Percentiles rank a stretch among this genome's conserved stretches.
Conservation (phyloP, 2,888 invertebrate genomes). For the Xestia xanthographa region DNA sequence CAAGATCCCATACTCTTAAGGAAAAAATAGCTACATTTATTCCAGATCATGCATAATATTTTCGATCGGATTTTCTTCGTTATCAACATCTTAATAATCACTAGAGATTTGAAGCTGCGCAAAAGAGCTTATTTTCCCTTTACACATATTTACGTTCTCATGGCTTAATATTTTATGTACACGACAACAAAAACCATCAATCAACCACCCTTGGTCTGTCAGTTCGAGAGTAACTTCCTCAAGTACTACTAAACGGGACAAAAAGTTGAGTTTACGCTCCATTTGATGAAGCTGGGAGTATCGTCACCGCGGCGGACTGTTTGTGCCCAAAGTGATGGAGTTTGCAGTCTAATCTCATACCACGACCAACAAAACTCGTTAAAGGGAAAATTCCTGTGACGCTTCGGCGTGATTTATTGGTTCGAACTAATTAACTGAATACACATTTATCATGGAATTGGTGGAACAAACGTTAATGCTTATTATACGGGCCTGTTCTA, state of each 20-base stretch:
- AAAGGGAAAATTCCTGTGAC: constrained; percentile 56
- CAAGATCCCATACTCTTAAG: constrained; percentile 1
- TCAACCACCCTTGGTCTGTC: constrained; percentile 60
- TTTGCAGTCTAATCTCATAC: constrained; percentile 53
- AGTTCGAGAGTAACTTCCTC: constrained; percentile 60
- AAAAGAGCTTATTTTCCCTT: constrained; percentile 4
- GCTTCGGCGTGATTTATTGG: constrained; percentile 53
- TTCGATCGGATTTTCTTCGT: constrained; percentile 5
- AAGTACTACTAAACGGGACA: constrained; percentile 57
- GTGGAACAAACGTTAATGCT: constrained; percentile 7
- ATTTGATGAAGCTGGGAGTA: constrained; percentile 54
- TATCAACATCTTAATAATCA: constrained; percentile 15
- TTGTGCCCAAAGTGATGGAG: constrained; percentile 56
- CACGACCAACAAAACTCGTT: constrained; percentile 60
- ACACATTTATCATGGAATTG: constrained; percentile 56
- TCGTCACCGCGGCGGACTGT: constrained; percentile 25
- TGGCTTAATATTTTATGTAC: constrained; percentile 31
- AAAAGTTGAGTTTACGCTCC: constrained; percentile 61
- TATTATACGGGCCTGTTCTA: neutral
- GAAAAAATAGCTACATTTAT: neutral
- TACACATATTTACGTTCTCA: constrained; percentile 11
- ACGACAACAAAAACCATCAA: constrained; percentile 53
- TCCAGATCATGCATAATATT: constrained; percentile 23
- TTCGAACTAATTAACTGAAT: constrained; percentile 51
- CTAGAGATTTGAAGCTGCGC: constrained; percentile 2